A percentile compares a stretch with the other conserved stretches of the same genome.
phyloP scores from a whole-genome alignment of 2,113 vertebrate species.

The Ctenomys sociabilis region DNA sequence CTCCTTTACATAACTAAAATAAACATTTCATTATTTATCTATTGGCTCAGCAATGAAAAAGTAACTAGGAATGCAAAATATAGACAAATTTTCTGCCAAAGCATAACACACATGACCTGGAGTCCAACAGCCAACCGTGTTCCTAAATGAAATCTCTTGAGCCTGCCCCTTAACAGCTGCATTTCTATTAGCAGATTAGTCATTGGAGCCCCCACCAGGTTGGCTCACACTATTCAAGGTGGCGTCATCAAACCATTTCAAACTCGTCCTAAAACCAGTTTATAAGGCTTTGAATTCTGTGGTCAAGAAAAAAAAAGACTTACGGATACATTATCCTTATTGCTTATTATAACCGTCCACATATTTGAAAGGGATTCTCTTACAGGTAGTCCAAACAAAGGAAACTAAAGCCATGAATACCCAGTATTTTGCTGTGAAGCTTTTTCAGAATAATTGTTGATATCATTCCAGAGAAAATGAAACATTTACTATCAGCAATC shows the following conservation, averaged over 20 bases:
- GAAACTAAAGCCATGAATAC: not conserved
- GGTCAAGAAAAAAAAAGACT: not conserved
- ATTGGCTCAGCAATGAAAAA: not conserved
- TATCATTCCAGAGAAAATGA: not conserved
- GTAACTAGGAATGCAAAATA: not conserved
- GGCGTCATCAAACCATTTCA: not conserved
- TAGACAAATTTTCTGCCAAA: not conserved
- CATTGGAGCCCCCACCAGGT: not conserved
- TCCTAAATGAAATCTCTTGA: not conserved
- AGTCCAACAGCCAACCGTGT: not conserved
- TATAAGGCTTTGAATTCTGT: not conserved
- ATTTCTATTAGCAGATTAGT: not conserved
- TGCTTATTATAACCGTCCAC: not conserved
- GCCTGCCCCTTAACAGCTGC: not conserved
- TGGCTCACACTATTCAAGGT: not conserved
- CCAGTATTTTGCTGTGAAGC: not conserved
- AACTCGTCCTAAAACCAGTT: not conserved
- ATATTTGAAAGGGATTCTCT: not conserved
- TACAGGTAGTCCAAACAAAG: not conserved
- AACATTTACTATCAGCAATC: not conserved
- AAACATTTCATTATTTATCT: not conserved
- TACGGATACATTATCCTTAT: not conserved
- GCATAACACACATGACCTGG: not conserved
- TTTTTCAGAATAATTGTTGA: not conserved
- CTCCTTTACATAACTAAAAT: not conserved